Base-by-base conservation (phyloP, 2,113 vertebrate genomes). In the Cyprinodon tularosa region DNA sequence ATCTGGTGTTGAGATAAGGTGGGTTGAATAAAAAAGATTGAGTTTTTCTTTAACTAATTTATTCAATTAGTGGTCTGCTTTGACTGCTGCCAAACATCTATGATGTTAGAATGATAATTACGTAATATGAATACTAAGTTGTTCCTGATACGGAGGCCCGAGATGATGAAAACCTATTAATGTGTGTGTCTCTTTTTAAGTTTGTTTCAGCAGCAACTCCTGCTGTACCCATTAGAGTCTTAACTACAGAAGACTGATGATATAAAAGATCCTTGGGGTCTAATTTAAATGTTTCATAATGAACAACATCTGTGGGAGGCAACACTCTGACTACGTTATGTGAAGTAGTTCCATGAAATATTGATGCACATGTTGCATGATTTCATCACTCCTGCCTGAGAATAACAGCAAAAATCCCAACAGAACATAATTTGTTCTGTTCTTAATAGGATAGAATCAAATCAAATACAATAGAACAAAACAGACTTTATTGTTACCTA, bases 281-380 rank as follows among this genome's bases (percentile, higher is more conserved):
- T 72, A 78, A 36, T 86, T 88, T 74, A 73, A 73, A 66, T 63
- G 83, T 80, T 82, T 75, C 71, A 75, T 80, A 86, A 85, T 83
- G 75, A 76, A 77, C 69, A 69, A 20, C 14, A 75, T 85, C 81
- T 80, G 67, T 74, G 66, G 70, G 72, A 85, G 2, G 60, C 50
- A 44, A 12, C 62, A 66, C 69, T 84, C 68, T 65, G 61, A 72
- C 62, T 69, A 62, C 20, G 53, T 20, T 14, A 73, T 71, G 60
- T 75, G 77, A 89, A 85, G 11, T 12, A 57, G 40, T 60, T 62
- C 68, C 6, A 67, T 83, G 37, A 87, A 85, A 85, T 82, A 85
- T 87, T 79, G 72, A 82, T 66, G 38, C 38, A 37, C 68, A 74
- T 74, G 71, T 66, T 65, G 70, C 68, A 50, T 9, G 39, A 81